A percentile compares a stretch with the other conserved stretches of the same genome.
These are phyloP conservation scores for Arizona elegans DNA, from an alignment of 2,113 vertebrate genomes.

Conservation along the genomic window DNA sequence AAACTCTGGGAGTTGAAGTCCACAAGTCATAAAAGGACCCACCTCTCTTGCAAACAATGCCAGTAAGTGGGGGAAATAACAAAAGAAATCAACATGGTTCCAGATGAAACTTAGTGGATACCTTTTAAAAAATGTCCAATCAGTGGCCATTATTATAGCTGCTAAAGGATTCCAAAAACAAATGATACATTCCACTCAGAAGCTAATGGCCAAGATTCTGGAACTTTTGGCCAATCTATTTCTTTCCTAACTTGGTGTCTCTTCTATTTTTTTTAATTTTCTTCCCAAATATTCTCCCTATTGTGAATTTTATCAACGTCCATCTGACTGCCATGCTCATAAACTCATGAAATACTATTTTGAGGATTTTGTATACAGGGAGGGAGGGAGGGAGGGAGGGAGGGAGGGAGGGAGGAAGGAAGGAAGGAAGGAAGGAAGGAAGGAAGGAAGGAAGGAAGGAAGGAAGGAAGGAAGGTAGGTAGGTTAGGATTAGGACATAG, in stretches of 20 bases:
- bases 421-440: not conserved
- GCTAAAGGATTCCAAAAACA: not conserved
- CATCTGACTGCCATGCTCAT: not conserved
- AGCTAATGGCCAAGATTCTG: not conserved
- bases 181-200: not conserved
- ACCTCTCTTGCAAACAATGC: not conserved
- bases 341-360: not conserved
- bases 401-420: not conserved
- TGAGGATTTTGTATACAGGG: not conserved
- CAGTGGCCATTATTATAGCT: not conserved
- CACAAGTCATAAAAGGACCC: not conserved
- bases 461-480: not conserved
- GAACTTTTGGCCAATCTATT: not conserved
- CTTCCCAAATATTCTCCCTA: not conserved
- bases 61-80: not conserved
- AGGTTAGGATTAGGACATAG: not conserved
- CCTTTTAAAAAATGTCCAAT: not conserved
- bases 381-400: not conserved
- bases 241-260: not conserved
- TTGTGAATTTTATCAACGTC: not conserved
- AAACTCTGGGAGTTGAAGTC: not conserved
- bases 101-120: not conserved
- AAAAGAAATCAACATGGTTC: not conserved
- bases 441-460: not conserved
- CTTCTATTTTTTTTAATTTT: not conserved